Evolutionary conservation across 2,113 vertebrate genomes (phyloP).

Genomic region (Mormyrus lacerda): DNA sequence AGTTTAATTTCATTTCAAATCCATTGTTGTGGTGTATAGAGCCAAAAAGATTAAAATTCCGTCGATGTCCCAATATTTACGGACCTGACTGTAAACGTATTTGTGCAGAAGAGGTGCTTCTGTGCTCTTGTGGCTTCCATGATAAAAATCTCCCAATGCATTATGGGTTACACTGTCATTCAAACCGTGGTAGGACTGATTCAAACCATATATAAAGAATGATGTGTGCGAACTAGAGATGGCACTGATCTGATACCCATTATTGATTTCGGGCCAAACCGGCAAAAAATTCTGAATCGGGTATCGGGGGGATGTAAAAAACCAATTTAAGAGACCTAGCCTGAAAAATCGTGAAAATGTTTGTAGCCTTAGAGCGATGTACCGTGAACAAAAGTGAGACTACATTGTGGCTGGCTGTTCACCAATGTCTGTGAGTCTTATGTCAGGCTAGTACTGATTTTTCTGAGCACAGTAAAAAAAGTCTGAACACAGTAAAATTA

Average conservation of each 20-base stretch:
- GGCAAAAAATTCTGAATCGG: background rate
- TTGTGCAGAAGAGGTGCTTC: background rate
- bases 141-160: background rate
- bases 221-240: background rate
- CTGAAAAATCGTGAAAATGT: background rate
- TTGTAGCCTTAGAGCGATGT: background rate
- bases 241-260: background rate
- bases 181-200: background rate
- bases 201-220: background rate
- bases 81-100: no score
- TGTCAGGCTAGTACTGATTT: background rate
- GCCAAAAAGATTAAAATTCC: no score
- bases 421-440: background rate
- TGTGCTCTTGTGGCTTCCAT: background rate
- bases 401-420: background rate
- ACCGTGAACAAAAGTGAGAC: background rate
- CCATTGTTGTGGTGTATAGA: no score
- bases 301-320: background rate
- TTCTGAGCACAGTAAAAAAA: background rate
- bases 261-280: background rate
- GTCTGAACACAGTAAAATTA: background rate
- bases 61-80: no score
- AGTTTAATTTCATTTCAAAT: no score
- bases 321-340: background rate
- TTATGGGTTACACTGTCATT: background rate